These are phyloP conservation scores for Tillus elongatus DNA, from an alignment of 2,888 invertebrate species.

Conservation along the genomic window DNA sequence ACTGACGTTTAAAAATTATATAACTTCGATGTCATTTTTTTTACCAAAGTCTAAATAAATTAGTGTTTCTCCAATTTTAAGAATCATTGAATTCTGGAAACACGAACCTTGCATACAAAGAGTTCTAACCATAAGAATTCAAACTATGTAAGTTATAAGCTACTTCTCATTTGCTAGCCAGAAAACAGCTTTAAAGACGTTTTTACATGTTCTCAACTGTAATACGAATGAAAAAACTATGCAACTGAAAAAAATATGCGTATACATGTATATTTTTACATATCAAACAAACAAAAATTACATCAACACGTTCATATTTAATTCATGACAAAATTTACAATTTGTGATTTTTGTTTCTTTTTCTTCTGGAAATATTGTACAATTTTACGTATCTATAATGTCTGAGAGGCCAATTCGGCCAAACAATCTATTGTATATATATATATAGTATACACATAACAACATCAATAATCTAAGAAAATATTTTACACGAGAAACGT, in stretches of 20 bases:
- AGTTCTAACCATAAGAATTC: too few relatives aligned
- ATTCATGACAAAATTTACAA: slow-evolving; percentile 28
- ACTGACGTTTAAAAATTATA: too few relatives aligned
- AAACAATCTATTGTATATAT: slow-evolving; percentile 25
- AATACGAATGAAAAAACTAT: too few relatives aligned
- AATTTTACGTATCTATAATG: slow-evolving; percentile 42
- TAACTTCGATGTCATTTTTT: too few relatives aligned
- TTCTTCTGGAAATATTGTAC: slow-evolving; percentile 39
- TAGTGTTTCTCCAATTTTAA: too few relatives aligned
- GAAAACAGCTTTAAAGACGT: too few relatives aligned
- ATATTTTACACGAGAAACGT: slow-evolving; percentile 36
- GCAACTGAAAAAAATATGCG: slow-evolving; percentile 27
- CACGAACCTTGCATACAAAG: too few relatives aligned
- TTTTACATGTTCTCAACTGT: too few relatives aligned
- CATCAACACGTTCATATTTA: slow-evolving; percentile 15
- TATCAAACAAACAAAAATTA: slow-evolving; percentile 30
- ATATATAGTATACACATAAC: slow-evolving; percentile 34
- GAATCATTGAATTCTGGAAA: too few relatives aligned
- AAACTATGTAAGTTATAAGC: too few relatives aligned
- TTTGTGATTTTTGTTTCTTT: slow-evolving; percentile 26
- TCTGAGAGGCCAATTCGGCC: slow-evolving; percentile 25
- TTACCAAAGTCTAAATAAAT: too few relatives aligned
- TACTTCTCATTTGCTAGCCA: too few relatives aligned
- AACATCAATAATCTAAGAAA: slow-evolving; percentile 37
- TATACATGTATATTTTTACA: slow-evolving; percentile 36